These are phyloP conservation scores for Raphicerus campestris DNA, from an alignment of 2,113 vertebrate genomes.

Conservation along the genomic window DNA sequence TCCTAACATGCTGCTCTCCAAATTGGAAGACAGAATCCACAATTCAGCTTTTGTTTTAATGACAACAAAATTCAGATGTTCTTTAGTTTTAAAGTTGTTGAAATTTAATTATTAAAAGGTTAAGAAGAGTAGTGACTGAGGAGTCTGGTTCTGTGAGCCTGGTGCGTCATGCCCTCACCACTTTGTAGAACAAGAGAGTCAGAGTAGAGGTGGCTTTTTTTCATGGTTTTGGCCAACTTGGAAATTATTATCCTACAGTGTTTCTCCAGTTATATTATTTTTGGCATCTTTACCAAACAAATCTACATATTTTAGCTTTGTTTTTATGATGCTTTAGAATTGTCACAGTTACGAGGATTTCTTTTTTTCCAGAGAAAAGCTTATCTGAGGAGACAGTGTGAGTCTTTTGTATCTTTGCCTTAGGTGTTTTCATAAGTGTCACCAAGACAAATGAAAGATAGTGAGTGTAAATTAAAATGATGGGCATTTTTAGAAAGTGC, in stretches of 20 bases:
- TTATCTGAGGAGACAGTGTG: background rate
- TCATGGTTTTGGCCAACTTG: background rate
- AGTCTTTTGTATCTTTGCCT: background rate
- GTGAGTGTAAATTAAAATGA: background rate
- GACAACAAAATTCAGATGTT: background rate
- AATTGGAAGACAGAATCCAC: background rate
- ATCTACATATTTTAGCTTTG: background rate
- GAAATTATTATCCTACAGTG: background rate
- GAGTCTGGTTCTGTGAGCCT: background rate
- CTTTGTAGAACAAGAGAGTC: background rate
- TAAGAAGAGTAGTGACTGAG: background rate
- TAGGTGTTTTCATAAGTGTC: background rate
- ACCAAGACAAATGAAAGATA: background rate
- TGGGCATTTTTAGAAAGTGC: background rate
- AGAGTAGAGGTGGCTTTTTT: background rate
- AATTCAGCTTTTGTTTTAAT: slow-evolving; percentile 4
- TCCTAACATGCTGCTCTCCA: background rate
- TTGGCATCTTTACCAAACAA: background rate
- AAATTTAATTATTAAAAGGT: background rate
- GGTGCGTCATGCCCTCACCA: background rate
- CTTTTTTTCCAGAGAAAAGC: background rate
- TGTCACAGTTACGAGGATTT: background rate
- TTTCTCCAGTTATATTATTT: background rate
- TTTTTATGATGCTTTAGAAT: slow-evolving; percentile 1
- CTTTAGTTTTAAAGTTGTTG: background rate